Evolutionary conservation across 2,888 invertebrate genomes (phyloP), one percentile per base, ranked within the genome.

Genomic region (Leptinotarsa rubiginosa): DNA sequence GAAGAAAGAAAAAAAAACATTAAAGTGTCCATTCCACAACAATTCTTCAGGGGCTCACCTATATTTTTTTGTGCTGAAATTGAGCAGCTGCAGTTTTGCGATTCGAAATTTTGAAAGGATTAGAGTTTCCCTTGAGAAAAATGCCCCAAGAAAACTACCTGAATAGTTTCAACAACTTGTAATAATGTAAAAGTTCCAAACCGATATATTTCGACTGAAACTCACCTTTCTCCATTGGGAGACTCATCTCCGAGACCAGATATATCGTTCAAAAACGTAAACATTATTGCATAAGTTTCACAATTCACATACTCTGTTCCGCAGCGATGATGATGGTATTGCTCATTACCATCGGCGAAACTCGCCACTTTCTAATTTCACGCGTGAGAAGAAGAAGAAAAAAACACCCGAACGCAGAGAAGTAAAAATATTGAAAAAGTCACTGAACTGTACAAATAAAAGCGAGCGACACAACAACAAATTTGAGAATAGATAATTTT

Each of bases 391-490:
- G 16, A 62, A 47, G 22, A 65, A n/a, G n/a, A 18, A 56, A 66
- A 52, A 64, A 66, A 41, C 41, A 41, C 41, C 41, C 41, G 41
- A 41, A 41, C 41, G 41, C 41, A 41, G 50, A 22, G n/a, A 65
- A n/a, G 13, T 41, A 47, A 66, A 52, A 64, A 66, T 16, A 22
- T 65, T 47, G 67, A 66, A 71, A 72, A 77, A 77, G 81, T 81
- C 81, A 81, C 74, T 81, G 81, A 81, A 81, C 81, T 73, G 76
- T 73, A 73, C 77, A 77, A 80, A 77, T 74, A 65, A 69, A 69
- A 69, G 15, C 71, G 70, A 72, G 69, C 75, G 73, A 67, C 78
- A 77, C 78, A 77, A 80, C 78, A 77, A 80, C 77, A 77, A 77
- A 77, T 75, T 78, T 75, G 74, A 71, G 79, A 76, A 77, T 79